Percentiles rank a stretch among this genome's conserved stretches.
These are phyloP conservation scores for Leptinotarsa undecemlineata DNA, from an alignment of 1,140 invertebrate genomes.

Conservation along the genomic window DNA sequence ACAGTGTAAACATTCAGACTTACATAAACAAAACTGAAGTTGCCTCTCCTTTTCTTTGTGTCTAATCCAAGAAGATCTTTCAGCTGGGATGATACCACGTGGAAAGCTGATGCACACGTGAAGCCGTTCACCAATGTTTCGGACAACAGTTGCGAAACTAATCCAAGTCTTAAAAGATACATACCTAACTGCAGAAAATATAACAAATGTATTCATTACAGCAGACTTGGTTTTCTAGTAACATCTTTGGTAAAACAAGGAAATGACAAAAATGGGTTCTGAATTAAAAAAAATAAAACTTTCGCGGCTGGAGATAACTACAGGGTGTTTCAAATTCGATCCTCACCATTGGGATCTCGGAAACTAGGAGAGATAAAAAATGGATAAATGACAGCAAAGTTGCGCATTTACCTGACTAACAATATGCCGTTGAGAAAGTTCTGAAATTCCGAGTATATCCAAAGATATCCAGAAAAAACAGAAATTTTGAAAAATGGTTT, in stretches of 20 bases:
- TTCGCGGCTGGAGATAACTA: too few species aligned
- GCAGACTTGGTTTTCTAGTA: constrained; percentile 2
- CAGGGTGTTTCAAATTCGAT: too few species aligned
- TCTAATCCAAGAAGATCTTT: constrained; percentile 83
- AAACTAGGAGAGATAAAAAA: too few species aligned
- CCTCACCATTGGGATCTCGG: too few species aligned
- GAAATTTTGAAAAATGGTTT: too few species aligned
- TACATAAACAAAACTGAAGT: constrained; percentile 74
- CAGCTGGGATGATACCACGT: constrained; percentile 86
- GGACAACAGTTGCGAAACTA: constrained; percentile 81
- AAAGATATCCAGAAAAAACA: too few species aligned
- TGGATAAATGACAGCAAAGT: too few species aligned
- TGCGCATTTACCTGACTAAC: too few species aligned
- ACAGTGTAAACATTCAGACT: constrained; percentile 29
- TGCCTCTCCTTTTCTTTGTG: constrained; percentile 65
- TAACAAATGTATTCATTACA: background rate
- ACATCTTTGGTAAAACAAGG: background rate
- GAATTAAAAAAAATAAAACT: too few species aligned
- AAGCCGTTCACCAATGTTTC: constrained; percentile 90
- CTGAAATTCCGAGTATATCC: too few species aligned
- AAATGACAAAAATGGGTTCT: background rate
- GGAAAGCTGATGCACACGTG: constrained; percentile 86
- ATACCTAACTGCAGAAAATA: constrained; percentile 69
- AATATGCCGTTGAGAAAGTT: too few species aligned
- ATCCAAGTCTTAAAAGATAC: constrained; percentile 80